Evolutionary conservation across 1,140 invertebrate species (phyloP), one percentile per base, ranked within the genome.

Genomic region (Drosophila grimshawi): DNA sequence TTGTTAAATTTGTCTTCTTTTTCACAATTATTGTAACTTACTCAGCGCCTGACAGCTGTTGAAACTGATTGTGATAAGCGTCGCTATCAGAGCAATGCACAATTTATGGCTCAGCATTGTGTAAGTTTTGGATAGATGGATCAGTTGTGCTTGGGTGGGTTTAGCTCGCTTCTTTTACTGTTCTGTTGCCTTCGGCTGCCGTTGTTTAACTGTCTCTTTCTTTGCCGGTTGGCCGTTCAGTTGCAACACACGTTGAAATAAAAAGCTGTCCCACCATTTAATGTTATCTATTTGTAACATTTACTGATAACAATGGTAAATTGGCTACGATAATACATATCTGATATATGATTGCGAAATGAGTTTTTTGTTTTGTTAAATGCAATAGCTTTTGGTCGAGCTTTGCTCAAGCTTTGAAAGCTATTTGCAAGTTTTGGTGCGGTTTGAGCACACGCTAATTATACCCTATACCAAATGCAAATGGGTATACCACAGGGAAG

Each of bases 281-380:
- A n/a, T 60, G 56, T 89, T 89, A 86, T 88, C 82, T 67, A 39
- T 70, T 19, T 19, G 19, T 19, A 19, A 19, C 19, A 19, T 1
- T 55, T 4, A 39, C 76, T 83, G 83, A 86, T 86, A 86, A 71
- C 73, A 71, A 65, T 49, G 35, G 7, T 6, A 60, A 78, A 81
- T 78, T 27, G 32, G 35, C 19, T 29, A 71, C 63, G 76, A 77
- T 82, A 73, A 73, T 41, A 75, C 55, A 60, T 48, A 52, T 60
- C 39, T n/a, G n/a, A 48, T 52, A 39, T 33, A 8, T 19, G 55
- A 65, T 66, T 49, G 37, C 49, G 39, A 10, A 5, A 6, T 5
- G 19, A 68, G 68, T 62, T 76, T 61, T 72, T 43, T 43, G 4
- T 3, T 43, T 1, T 4, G 3, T 4, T 19, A 19, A 19, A 19